Evolutionary conservation across 2,113 vertebrate species (phyloP).

Genomic region (Pollimyrus isidori): DNA sequence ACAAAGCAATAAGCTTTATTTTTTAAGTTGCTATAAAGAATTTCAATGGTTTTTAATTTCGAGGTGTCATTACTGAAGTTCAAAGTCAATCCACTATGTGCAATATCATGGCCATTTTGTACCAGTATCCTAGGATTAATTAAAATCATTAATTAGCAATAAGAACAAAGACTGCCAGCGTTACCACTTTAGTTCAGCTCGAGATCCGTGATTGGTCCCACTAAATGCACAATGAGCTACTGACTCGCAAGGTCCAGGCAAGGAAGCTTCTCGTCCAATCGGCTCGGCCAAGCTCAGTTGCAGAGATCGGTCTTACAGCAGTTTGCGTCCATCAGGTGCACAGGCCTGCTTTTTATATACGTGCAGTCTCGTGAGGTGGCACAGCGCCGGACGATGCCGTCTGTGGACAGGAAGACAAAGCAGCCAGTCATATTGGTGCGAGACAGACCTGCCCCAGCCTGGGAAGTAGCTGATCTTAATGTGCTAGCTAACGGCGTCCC

Average conservation of each 20-base stretch:
- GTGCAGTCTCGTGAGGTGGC: neutral
- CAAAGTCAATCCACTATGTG: neutral
- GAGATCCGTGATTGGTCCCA: neutral
- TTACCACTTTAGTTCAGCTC: neutral
- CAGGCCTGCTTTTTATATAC: neutral
- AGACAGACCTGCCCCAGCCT: neutral
- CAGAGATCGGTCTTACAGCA: conserved; percentile 10
- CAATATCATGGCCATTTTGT: neutral
- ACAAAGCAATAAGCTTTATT: neutral
- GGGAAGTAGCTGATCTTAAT: neutral
- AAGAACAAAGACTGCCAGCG: neutral
- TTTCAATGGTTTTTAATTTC: neutral
- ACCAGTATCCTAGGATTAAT: neutral
- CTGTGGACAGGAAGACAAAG: neutral
- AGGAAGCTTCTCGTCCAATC: neutral
- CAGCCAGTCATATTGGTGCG: neutral
- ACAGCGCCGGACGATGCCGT: neutral
- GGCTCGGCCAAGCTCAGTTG: neutral
- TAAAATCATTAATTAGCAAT: neutral
- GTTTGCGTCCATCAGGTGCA: conserved; percentile 1
- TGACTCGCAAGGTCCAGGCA: neutral
- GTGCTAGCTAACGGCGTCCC: neutral
- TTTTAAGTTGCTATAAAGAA: neutral
- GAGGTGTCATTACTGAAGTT: neutral
- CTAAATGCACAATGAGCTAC: neutral